These are phyloP conservation scores for Parnassius smintheus DNA, from an alignment of 2,888 invertebrate species.

Conservation along the genomic window DNA sequence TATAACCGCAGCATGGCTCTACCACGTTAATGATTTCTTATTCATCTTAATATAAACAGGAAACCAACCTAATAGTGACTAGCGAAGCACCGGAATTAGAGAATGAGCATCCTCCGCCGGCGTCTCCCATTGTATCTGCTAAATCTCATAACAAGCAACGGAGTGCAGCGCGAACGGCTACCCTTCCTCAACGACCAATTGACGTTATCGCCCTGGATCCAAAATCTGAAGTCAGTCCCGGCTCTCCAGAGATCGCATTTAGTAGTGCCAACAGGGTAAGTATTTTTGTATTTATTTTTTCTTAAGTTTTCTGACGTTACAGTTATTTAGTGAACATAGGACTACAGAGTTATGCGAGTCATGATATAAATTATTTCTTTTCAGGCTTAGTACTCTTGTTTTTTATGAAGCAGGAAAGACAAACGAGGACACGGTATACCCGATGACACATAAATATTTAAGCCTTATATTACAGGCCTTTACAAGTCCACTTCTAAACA, in stretches of 20 bases:
- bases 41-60: slow-evolving; percentile 39
- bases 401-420: no score
- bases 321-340: no score
- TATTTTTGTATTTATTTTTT: background rate
- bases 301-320: no score
- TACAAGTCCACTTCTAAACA: no score
- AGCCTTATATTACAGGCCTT: no score
- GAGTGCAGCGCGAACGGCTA: slow-evolving; percentile 55
- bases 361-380: no score
- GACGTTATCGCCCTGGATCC: slow-evolving; percentile 83
- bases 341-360: no score
- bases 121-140: slow-evolving; percentile 34
- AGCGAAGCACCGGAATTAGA: slow-evolving; percentile 61
- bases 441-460: no score
- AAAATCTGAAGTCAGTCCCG: slow-evolving; percentile 61
- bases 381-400: no score
- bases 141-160: slow-evolving; percentile 32
- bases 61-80: slow-evolving; percentile 56
- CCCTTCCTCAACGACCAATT: slow-evolving; percentile 65
- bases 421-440: no score
- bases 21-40: no score
- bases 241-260: slow-evolving; percentile 81
- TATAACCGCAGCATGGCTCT: no score
- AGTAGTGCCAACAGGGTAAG: slow-evolving; percentile 83
- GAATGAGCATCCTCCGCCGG: slow-evolving; percentile 54